Conservation (phyloP, 1,140 invertebrate genomes). For the Solen grandis region DNA sequence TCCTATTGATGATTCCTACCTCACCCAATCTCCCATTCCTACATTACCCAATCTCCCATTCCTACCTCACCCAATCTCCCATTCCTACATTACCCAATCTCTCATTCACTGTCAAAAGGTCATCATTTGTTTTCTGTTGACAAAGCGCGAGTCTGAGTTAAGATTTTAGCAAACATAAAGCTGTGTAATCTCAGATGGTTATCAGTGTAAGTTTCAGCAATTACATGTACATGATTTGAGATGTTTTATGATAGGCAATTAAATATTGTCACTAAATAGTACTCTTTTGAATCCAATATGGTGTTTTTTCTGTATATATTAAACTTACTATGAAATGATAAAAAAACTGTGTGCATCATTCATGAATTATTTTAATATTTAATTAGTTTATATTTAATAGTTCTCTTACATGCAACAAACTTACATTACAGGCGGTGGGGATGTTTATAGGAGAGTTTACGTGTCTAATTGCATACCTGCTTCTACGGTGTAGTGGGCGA, state of each 20-base stretch:
- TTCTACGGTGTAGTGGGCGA: constrained; percentile 77
- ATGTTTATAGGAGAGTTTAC: constrained; percentile 96
- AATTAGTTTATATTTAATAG: neutral
- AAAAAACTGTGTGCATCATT: neutral
- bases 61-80: too few species aligned
- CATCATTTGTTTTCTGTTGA: too few species aligned
- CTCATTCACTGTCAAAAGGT: too few species aligned
- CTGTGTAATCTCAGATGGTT: too few species aligned
- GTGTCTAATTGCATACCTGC: constrained; percentile 87
- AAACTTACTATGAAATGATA: neutral
- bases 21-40: too few species aligned
- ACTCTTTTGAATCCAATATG: neutral
- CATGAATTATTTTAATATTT: constrained; percentile 12
- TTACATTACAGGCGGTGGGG: constrained; percentile 85
- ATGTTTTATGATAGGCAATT: neutral
- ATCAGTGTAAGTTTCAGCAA: too few species aligned
- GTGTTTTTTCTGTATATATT: neutral
- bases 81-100: too few species aligned
- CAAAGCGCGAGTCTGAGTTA: too few species aligned
- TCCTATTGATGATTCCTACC: too few species aligned
- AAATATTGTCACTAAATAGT: neutral
- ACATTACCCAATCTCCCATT: too few species aligned
- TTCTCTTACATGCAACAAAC: constrained; percentile 7
- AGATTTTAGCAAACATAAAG: too few species aligned
- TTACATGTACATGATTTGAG: too few species aligned